Base-by-base conservation (phyloP, 2,797 vertebrate species). In the Rhadinocentrus ornatus region DNA sequence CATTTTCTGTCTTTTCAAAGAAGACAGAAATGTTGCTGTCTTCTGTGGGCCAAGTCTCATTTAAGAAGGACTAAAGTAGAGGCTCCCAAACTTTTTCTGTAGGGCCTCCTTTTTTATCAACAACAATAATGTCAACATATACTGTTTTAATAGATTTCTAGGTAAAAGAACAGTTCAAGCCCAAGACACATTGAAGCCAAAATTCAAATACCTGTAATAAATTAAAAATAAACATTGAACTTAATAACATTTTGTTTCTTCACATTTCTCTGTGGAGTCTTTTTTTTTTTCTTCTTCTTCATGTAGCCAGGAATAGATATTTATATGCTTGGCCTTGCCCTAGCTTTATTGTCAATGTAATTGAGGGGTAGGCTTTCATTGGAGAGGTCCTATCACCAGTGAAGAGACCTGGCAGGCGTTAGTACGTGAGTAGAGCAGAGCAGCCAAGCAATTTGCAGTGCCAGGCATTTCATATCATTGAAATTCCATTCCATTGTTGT, bases 381-480 rank as follows among this genome's bases (percentile, higher is more conserved):
- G 53, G 77, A 86, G 84, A 68, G 82, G 79, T 65, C 57, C 78
- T 78, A 68, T 86, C 84, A 72, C 73, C 44, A 67, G 73, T 80
- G 81, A 83, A 82, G 76, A 84, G 85, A 77, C 85, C 88, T 91
- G 89, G 87, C 85, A 86, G 82, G 62, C 70, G 13, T 73, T 34
- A 11, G 74, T 29, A 67, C 6, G 15, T 41, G 7, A 74, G 77
- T 77, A 83, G 70, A 82, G 64, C 69, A 37, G 77, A 75, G 46
- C 71, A 59, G 75, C 82, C 74, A 71, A 82, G 59, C 65, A 60
- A 66, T 82, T 71, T 58, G 37, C 61, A 3, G 34, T 81, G 85
- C 88, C 88, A 89, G 82, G 37, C 82, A 77, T 81, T 87, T 88
- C 76, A 82, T 77, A 85, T 92, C 83, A 78, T 79, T 80, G 81